These are phyloP conservation scores for Mirounga angustirostris DNA, from an alignment of 2,113 vertebrate genomes.

Conservation along the genomic window DNA sequence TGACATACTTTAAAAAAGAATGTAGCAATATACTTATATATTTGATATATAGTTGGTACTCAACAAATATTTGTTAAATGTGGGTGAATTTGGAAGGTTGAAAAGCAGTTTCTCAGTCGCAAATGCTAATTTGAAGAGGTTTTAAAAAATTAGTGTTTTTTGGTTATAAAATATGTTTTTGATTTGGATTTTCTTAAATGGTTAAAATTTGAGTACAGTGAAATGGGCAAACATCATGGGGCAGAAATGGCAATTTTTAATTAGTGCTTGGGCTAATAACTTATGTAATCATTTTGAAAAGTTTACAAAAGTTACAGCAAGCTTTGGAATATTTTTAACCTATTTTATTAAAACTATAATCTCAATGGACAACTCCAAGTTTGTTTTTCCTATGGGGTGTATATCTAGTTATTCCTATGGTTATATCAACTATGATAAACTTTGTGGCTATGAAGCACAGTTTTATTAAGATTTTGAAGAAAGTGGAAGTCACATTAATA, in stretches of 20 bases:
- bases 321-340: neutral
- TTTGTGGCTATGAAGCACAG: conserved; percentile 15
- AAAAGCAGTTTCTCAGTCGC: conserved; percentile 47
- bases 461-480: conserved; percentile 55
- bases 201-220: conserved; percentile 50
- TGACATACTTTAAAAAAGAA: conserved; percentile 47
- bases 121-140: conserved; percentile 54
- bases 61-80: conserved; percentile 52
- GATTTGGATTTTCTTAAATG: conserved; percentile 45
- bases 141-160: conserved; percentile 29
- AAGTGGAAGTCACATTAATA: neutral
- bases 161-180: conserved; percentile 2
- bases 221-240: conserved; percentile 16
- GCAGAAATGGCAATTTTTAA: conserved; percentile 8
- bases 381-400: neutral
- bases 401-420: neutral
- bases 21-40: neutral
- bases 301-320: conserved; percentile 19
- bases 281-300: conserved; percentile 45
- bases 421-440: neutral
- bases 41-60: conserved; percentile 10
- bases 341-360: neutral
- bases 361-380: neutral
- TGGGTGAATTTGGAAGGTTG: conserved; percentile 3
- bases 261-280: conserved; percentile 19